A percentile compares a stretch with the other conserved stretches of the same genome.
Conservation (phyloP, 2,113 vertebrate species). For the Perca flavescens region DNA sequence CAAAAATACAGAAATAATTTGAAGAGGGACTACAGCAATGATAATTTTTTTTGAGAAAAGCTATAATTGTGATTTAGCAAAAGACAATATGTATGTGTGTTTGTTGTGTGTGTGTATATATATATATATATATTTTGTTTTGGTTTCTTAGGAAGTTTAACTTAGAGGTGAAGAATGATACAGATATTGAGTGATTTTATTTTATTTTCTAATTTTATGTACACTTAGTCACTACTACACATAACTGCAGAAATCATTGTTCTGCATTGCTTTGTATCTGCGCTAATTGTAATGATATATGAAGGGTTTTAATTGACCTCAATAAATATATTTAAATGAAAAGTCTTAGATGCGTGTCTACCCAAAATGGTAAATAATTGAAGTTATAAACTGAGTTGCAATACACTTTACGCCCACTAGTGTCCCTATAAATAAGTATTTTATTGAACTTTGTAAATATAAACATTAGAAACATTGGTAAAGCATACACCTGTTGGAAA, state of each 20-base stretch:
- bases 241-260: neutral
- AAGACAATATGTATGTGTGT: neutral
- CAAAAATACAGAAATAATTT: neutral
- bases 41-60: neutral
- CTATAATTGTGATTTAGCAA: neutral
- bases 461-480: neutral
- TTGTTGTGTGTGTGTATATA: too few relatives aligned
- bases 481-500: neutral
- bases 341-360: neutral
- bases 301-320: neutral
- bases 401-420: slow-evolving; percentile 42
- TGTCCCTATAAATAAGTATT: slow-evolving; percentile 5
- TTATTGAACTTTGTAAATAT: slow-evolving; percentile 35
- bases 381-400: slow-evolving; percentile 23
- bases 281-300: neutral
- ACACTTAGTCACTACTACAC: neutral
- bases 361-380: neutral
- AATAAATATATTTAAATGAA: slow-evolving; percentile 32
- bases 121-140: too few relatives aligned
- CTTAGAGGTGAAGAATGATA: neutral
- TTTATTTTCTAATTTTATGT: neutral
- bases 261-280: neutral
- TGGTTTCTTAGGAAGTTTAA: neutral
- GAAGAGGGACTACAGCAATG: neutral
- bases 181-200: neutral